Evolutionary conservation across 2,888 invertebrate genomes (phyloP), one percentile per base, ranked within the genome.

Genomic region (Gymnocheta viridis): DNA sequence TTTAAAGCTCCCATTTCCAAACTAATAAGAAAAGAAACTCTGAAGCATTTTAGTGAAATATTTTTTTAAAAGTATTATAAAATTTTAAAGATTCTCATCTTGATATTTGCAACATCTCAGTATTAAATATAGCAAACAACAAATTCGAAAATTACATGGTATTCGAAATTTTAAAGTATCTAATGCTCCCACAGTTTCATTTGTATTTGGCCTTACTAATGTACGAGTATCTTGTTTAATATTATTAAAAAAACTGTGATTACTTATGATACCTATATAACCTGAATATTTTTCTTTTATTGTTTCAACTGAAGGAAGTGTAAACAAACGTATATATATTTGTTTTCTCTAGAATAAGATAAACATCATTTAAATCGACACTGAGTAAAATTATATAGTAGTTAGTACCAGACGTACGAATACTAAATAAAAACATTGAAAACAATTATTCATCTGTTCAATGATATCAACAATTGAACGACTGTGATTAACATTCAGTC

Each of bases 361-460:
- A 10, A 14, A 4, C 12, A 22, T 67, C 14, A 56, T 54, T 41
- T 14, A 29, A 38, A 27, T 38, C 38, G 51, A 64, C 38, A 66
- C 27, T 66, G 22, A 70, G 64, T 62, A 44, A 70, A 58, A 47
- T 10, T 38, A 56, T 66, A 58, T 17, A 6, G 27, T n/a, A 12
- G 24, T 0, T 12, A 29, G n/a, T 7, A 54, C 12, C 14, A 27
- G n/a, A 9, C 49, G 47, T 35, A 47, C 12, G 6, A 58, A 6
- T 10, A 17, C 22, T 49, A 24, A 69, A 62, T 17, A 60, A 67
- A 60, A 56, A 10, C 27, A 56, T 54, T 66, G 27, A 72, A 72
- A 79, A 47, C 47, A 79, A 79, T 79, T 79, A 72, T 64, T 79
- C 79, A 72, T 79, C 72, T 44, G 54, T 38, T 72, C 38, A 66